Evolutionary conservation across 1,140 invertebrate species (phyloP).

Genomic region (Caerostris darwini): DNA sequence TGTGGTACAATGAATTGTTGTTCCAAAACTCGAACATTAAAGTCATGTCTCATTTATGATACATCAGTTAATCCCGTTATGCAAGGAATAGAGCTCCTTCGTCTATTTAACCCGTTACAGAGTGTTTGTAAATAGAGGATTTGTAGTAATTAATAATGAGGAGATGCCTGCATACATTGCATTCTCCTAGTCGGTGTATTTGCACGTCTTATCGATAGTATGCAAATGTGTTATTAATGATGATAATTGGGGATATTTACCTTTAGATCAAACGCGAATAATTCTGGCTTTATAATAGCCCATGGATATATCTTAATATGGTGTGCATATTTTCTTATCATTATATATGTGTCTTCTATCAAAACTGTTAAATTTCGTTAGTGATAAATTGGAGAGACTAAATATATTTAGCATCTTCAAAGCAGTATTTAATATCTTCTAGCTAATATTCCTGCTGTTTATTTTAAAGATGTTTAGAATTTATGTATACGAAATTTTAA

Average conservation of each 20-base stretch:
- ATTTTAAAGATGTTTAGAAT: too few relatives aligned
- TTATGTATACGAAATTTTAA: too few relatives aligned
- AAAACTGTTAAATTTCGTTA: too few relatives aligned
- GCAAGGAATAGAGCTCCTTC: background rate
- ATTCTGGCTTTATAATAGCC: background rate
- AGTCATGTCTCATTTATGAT: conserved; percentile 36
- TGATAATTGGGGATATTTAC: conserved; percentile 23
- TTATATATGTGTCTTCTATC: too few relatives aligned
- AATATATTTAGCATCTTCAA: too few relatives aligned
- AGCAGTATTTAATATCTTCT: too few relatives aligned
- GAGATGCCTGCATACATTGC: background rate
- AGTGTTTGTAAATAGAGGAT: conserved; percentile 49
- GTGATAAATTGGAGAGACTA: too few relatives aligned
- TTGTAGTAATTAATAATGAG: conserved; percentile 47
- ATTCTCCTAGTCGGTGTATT: background rate
- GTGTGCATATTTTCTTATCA: background rate
- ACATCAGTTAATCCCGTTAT: background rate
- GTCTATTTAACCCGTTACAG: background rate
- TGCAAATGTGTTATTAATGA: conserved; percentile 32
- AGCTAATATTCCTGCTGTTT: too few relatives aligned
- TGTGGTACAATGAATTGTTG: background rate
- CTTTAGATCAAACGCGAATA: background rate
- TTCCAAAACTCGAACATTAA: background rate
- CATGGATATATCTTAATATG: background rate
- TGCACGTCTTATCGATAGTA: conserved; percentile 13